A percentile compares a stretch with the other conserved stretches of the same genome.
These are phyloP conservation scores for Lytechinus pictus DNA, from an alignment of 35 echinoderm and acorn worm species.

Conservation along the genomic window DNA sequence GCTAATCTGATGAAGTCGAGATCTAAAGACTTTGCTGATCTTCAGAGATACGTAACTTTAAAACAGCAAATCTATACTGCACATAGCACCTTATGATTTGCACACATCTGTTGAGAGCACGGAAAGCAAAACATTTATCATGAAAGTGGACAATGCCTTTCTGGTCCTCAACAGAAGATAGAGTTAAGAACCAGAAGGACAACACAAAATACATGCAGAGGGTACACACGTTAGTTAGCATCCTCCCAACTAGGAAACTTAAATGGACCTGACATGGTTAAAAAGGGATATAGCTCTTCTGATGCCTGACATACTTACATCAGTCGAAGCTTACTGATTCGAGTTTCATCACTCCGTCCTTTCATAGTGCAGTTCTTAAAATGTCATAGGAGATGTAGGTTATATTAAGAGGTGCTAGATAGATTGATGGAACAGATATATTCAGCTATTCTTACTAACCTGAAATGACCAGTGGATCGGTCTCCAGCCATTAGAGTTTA, in stretches of 20 bases:
- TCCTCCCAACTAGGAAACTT: too few relatives aligned
- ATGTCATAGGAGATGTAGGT: neutral
- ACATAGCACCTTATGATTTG: neutral
- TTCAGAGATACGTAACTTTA: too few relatives aligned
- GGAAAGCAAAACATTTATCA: neutral
- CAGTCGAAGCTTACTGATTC: neutral
- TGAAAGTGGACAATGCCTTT: neutral
- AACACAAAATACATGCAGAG: too few relatives aligned
- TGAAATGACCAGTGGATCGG: neutral
- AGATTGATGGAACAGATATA: neutral
- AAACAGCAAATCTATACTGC: neutral
- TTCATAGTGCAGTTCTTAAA: neutral
- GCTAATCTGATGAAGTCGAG: too few relatives aligned
- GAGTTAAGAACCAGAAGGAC: neutral
- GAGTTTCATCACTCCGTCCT: neutral
- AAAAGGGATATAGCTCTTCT: neutral
- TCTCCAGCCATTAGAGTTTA: neutral
- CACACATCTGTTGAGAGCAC: neutral
- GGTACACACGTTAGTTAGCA: too few relatives aligned
- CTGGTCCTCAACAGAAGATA: neutral
- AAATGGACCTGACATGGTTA: neutral
- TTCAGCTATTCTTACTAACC: neutral
- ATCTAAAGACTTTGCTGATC: too few relatives aligned
- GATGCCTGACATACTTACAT: neutral
- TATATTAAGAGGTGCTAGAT: neutral